Evolutionary conservation across 2,797 vertebrate genomes (phyloP), one percentile per base, ranked within the genome.

Genomic region (Scleropages formosus): DNA sequence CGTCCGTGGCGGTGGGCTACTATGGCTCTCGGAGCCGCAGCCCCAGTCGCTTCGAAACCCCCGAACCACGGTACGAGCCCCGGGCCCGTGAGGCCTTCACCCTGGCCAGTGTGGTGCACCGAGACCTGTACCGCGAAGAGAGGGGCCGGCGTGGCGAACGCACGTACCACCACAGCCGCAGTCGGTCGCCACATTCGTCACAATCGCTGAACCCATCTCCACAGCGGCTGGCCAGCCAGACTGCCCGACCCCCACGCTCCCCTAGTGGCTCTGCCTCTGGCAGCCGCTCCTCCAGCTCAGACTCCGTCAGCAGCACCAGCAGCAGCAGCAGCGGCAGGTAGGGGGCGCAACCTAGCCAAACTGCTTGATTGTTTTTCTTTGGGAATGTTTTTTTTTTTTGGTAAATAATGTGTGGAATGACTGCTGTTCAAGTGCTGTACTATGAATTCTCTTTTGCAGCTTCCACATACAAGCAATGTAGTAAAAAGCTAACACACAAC

Each of bases 251-350:
- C 18, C 80, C 95, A 6, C 91, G 92, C 75, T 98, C 96, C 65
- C 95, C 93, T 86, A 97, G 96, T 8, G 95, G 94, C 84, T 98
- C 96, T 8, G 95, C 94, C 62, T 97, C 97, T 16, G 90, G 82
- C 75, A 99, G 97, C 86, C 91, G 97, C 78, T 98, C 98, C 69
- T 98, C 98, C 82, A 99, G 98, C 86, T 98, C 97, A 0, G 97
- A 99, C 84, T 98, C 98, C 0, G 91, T 97, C 92, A 99, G 97
- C 94, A 99, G 97, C 91, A 97, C 95, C 93, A 98, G 91, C 93
- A 98, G 94, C 89, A 98, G 95, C 85, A 98, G 95, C 82, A 99
- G 96, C 11, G 96, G 96, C 94, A 99, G 97, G 98, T 98, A 93
- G 91, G 90, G 82, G 66, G 68, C 63, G 15, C 47, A 8, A 16